These are phyloP conservation scores for Elgaria multicarinata DNA, from an alignment of 2,113 vertebrate genomes.

Conservation along the genomic window DNA sequence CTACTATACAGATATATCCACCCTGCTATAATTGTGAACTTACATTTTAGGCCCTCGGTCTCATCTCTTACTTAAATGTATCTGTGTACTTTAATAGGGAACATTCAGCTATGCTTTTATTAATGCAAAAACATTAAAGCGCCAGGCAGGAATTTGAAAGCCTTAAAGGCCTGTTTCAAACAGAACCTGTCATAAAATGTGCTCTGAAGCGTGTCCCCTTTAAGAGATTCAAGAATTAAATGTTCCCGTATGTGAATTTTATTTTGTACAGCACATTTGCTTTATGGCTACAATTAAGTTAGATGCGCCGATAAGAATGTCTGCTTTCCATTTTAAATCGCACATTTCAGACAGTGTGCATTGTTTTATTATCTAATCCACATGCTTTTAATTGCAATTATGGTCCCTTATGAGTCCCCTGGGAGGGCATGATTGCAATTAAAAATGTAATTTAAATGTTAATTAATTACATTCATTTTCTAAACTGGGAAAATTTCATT, in stretches of 20 bases:
- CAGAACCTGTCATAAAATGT: conserved; percentile 87
- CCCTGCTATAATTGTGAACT: conserved; percentile 76
- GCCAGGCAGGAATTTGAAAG: conserved; percentile 80
- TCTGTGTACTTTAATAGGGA: conserved; percentile 83
- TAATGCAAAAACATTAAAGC: conserved; percentile 86
- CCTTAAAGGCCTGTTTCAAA: conserved; percentile 85
- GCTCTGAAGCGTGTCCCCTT: conserved; percentile 88
- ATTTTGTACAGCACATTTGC: conserved; percentile 89
- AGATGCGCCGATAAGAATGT: conserved; percentile 84
- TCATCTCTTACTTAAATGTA: conserved; percentile 87
- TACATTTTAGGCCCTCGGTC: conserved; percentile 77
- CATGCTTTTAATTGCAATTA: conserved; percentile 98
- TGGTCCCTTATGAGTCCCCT: conserved; percentile 90
- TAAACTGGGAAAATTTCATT: conserved; percentile 90
- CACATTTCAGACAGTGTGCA: conserved; percentile 89
- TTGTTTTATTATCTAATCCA: conserved; percentile 93
- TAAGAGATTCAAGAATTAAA: conserved; percentile 88
- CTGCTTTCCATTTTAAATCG: conserved; percentile 90
- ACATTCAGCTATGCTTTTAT: conserved; percentile 85
- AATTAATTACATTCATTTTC: conserved; percentile 98
- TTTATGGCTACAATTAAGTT: conserved; percentile 89
- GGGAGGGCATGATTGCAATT: conserved; percentile 97
- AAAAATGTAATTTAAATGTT: conserved; percentile 98
- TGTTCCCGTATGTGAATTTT: conserved; percentile 90
- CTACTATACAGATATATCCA: conserved; percentile 68